These are phyloP conservation scores for Teleogryllus occipitalis DNA, from an alignment of 1,140 invertebrate species.

Conservation along the genomic window DNA sequence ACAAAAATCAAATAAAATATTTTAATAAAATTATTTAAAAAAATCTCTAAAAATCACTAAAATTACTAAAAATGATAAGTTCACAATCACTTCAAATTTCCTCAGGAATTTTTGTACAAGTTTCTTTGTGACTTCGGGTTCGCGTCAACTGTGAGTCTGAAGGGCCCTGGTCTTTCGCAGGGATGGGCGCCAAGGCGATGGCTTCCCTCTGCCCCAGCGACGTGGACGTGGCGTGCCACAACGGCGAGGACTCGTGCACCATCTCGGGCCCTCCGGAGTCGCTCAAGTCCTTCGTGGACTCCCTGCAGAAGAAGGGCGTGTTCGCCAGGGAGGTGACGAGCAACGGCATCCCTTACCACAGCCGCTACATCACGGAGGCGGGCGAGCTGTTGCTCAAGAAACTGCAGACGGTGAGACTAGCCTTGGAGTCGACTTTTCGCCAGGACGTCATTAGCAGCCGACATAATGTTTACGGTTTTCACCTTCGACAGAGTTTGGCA, in stretches of 20 bases:
- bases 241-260: conserved; percentile 50
- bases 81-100: too few relatives aligned
- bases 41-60: too few relatives aligned
- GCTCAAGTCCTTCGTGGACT: conserved; percentile 21
- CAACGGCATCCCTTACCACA: conserved; percentile 53
- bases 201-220: conserved; percentile 27
- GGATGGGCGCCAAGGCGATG: conserved; percentile 13
- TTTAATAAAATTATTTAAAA: too few relatives aligned
- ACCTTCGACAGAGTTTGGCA: too few relatives aligned
- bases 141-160: too few relatives aligned
- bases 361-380: conserved; percentile 44
- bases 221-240: conserved; percentile 53
- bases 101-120: too few relatives aligned
- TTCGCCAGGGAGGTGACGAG: conserved; percentile 52
- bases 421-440: neutral
- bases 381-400: conserved; percentile 65
- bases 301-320: conserved; percentile 35
- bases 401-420: conserved; percentile 51
- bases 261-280: conserved; percentile 47
- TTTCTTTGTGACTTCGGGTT: too few relatives aligned
- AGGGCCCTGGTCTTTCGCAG: neutral
- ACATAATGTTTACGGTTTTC: too few relatives aligned
- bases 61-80: too few relatives aligned
- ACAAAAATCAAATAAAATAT: too few relatives aligned
- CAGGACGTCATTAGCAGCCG: too few relatives aligned